phyloP scores from a whole-genome alignment of 1,140 invertebrate species.

The Bilobella aurantiaca region DNA sequence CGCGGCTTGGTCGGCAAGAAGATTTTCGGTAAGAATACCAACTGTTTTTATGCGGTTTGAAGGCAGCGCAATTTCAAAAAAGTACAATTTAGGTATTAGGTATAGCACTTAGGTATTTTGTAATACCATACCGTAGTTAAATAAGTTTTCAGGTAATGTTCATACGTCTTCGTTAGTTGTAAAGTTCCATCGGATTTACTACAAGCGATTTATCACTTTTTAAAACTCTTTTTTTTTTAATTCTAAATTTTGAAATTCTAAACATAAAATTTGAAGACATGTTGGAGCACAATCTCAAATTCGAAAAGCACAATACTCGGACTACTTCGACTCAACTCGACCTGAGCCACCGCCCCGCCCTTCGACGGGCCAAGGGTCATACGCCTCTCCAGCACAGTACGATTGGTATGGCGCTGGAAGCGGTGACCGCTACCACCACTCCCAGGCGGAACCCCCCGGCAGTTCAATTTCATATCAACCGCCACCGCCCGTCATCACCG shows the following conservation, averaged over 20 bases:
- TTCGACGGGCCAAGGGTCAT: conserved; percentile 28
- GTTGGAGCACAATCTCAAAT: conserved; percentile 31
- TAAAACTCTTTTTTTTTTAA: too few species aligned
- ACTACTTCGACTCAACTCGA: conserved; percentile 34
- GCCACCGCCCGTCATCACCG: conserved; percentile 69
- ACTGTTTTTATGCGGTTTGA: too few species aligned
- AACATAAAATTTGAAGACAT: conserved; percentile 20
- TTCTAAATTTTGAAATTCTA: too few species aligned
- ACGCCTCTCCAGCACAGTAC: conserved; percentile 26
- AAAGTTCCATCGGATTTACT: too few species aligned
- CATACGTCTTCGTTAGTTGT: too few species aligned
- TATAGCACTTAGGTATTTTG: too few species aligned
- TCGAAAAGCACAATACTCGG: conserved; percentile 27
- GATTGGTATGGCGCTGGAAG: conserved; percentile 33
- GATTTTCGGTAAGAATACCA: conserved; percentile 28
- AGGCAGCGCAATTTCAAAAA: too few species aligned
- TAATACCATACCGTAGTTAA: too few species aligned
- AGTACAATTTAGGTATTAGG: too few species aligned
- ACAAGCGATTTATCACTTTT: too few species aligned
- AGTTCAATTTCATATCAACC: conserved; percentile 42
- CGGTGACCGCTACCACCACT: conserved; percentile 13
- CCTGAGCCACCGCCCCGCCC: conserved; percentile 33
- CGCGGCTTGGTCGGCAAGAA: conserved; percentile 28
- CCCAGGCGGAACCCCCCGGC: conserved; percentile 8
- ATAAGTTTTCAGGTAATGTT: too few species aligned